Base-by-base conservation (phyloP, 2,113 vertebrate genomes). In the Prunella fulvescens region DNA sequence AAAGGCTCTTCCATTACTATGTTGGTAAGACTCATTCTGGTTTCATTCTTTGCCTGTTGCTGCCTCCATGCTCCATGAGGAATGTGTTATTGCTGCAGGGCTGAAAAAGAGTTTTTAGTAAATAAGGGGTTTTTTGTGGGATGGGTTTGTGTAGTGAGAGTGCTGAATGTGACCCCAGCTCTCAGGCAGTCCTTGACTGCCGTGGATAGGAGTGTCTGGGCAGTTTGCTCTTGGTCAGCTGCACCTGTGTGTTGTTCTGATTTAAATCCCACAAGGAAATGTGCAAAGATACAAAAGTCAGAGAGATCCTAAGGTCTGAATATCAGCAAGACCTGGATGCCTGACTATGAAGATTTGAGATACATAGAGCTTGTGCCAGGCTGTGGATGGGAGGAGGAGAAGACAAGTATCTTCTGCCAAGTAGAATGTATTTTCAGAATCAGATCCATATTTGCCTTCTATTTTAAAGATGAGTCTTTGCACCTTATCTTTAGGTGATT, bases 21-120 rank as follows among this genome's bases (percentile, higher is more conserved):
- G 98, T 98, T 95, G 99, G 99, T 99, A 98, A 98, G 97, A 92
- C 86, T 90, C 56, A 6, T 76, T 88, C 53, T 90, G 61, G 11
- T 76, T 85, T 91, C 79, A 47, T 57, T 77, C 35, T 42, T 69
- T 61, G 42, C 44, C n/a, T 92, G 10, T 53, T 0, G 0, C 31
- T 83, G 29, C 39, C 48, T 70, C 8, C 0, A 4, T 72, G 54
- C 19, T 76, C 42, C 2, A 0, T 51, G 44, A 65, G 29, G 39
- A 69, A 57, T 7, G 12, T 48, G 39, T 45, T 83, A 25, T 2
- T 70, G 82, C 70, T 90, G 54, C 40, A 64, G 70, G 71, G 58
- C 31, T 45, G 3, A 81, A 47, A 37, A 42, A 8, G 10, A 40
- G 11, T 8, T 85, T 71, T 40, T 85, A 57, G 31, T 19, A 13